Evolutionary conservation across 2,113 vertebrate species (phyloP).

Genomic region (Motacilla tschutschensis): DNA sequence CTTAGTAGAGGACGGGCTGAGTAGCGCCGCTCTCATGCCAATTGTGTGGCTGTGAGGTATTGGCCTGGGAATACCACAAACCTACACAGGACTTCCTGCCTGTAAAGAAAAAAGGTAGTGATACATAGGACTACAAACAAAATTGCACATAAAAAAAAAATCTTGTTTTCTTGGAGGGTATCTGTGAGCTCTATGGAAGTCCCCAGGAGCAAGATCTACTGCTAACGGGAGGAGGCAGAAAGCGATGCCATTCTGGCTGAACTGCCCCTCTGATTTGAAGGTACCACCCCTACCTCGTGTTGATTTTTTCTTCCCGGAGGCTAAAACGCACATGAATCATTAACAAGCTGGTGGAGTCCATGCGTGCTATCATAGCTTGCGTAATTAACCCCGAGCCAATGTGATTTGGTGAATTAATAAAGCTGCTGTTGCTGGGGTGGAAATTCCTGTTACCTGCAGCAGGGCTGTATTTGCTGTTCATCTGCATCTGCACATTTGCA

Average conservation of each 20-base stretch:
- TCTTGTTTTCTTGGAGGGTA: background rate
- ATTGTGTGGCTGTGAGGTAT: accelerated
- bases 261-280: background rate
- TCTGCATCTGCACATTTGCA: background rate
- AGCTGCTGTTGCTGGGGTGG: conserved; percentile 44
- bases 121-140: background rate
- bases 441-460: conserved; percentile 58
- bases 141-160: background rate
- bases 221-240: background rate
- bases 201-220: background rate
- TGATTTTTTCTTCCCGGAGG: conserved; percentile 36
- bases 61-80: background rate
- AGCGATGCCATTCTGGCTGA: background rate
- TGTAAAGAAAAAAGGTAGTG: background rate
- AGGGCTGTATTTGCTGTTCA: conserved; percentile 34
- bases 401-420: conserved; percentile 38
- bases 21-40: background rate
- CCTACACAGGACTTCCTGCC: background rate
- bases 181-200: background rate
- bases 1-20: background rate
- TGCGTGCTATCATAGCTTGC: background rate
- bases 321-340: conserved; percentile 47
- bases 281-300: background rate
- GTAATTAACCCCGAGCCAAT: conserved; percentile 47
- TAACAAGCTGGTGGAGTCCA: conserved; percentile 13